Evolutionary conservation across 2,888 invertebrate species (phyloP), one percentile per base, ranked within the genome.

Genomic region (Hydroisotoma schaefferi): DNA sequence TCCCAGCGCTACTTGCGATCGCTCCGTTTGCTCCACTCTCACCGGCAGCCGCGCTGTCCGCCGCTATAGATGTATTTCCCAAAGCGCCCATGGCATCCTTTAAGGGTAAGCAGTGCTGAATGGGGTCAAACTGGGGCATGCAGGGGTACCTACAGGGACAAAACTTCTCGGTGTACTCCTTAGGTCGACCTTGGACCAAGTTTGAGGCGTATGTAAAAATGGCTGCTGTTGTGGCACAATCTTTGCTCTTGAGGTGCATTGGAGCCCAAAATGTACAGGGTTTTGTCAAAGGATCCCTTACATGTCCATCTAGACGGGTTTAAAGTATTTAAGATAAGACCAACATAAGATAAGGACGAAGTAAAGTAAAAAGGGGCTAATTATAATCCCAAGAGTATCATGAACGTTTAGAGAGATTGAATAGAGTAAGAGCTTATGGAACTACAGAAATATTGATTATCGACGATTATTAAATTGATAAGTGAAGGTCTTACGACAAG

Each of bases 121-220:
- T 65, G 6, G 52, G 53, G 33, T 67, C 67, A 38, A 65, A 67
- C 4, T 56, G 25, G 12, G 43, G 47, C 1, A 38, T 51, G 46
- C 67, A 67, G 2, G 67, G 67, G 62, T 63, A 67, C 15, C 49
- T 29, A 28, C 67, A 67, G 1, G 67, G 67, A 44, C 64, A 67
- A 37, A 60, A 55, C 2, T 43, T 47, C 6, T 55, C 53, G 4
- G 29, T 28, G 44, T 49, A 55, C 26, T 38, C 23, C 2, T 27
- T 12, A 2, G 43, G 56, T 12, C 61, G 53, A 27, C 58, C 58
- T 18, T 61, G 59, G 2, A 65, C 65, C 22, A 55, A 18, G 2
- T 47, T 44, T 1, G 22, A 44, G 3, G 15, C 12, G 2, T n/a
- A 33, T 15, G 5, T 28, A 15, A 4, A 18, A 23, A 10, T 4